These are phyloP conservation scores for Antitype chi DNA, from an alignment of 2,888 invertebrate genomes.

Conservation along the genomic window DNA sequence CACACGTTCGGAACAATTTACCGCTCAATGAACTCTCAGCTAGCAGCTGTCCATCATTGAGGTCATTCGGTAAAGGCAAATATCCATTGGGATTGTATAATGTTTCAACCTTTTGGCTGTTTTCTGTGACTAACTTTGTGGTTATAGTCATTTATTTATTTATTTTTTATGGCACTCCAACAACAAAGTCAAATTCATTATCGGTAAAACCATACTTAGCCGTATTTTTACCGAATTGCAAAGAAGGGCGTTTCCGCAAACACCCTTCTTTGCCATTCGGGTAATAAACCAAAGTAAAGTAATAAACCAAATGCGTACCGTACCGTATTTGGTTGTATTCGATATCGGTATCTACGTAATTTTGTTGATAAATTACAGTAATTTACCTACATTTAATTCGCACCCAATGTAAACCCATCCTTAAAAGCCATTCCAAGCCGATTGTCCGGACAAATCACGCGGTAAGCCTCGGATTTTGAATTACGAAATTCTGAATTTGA, in stretches of 20 bases:
- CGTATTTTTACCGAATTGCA: background rate
- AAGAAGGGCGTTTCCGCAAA: too few species aligned
- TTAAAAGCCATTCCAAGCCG: constrained; percentile 56
- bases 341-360: background rate
- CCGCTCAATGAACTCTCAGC: constrained; percentile 27
- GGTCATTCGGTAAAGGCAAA: constrained; percentile 46
- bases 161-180: too few species aligned
- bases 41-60: constrained; percentile 39
- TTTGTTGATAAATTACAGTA: background rate
- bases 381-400: constrained; percentile 29
- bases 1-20: constrained; percentile 37
- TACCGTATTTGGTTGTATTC: background rate
- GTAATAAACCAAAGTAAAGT: too few species aligned
- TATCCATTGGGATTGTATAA: background rate
- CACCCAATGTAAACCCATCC: constrained; percentile 31
- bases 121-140: background rate
- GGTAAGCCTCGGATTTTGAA: constrained; percentile 64
- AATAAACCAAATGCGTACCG: background rate
- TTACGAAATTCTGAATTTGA: constrained; percentile 63
- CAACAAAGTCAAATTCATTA: too few species aligned
- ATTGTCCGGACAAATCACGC: constrained; percentile 64
- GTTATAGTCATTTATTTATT: too few species aligned
- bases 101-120: background rate
- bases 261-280: too few species aligned
- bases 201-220: background rate